Base-by-base conservation (phyloP, 2,888 invertebrate genomes). In the Cantharis nigra region DNA sequence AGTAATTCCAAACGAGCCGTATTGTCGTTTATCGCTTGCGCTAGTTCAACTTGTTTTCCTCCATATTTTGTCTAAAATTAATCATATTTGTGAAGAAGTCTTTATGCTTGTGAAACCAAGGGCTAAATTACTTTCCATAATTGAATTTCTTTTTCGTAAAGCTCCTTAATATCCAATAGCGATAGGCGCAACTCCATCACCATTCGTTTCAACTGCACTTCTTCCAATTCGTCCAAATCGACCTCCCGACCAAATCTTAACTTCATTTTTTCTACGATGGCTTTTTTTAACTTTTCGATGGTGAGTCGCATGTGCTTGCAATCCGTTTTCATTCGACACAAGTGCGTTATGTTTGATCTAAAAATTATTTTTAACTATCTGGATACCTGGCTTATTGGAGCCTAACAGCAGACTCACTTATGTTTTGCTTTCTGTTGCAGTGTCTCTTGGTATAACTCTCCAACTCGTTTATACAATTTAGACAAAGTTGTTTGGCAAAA, bases 281-380 rank as follows among this genome's bases (percentile, higher is more conserved):
- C 89, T 1, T 90, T 90, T 74, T 93, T 91, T 4, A 95, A 84
- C 9, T 89, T 88, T 3, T 89, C 88, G 0, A 93, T 92, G 74
- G 91, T 89, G 0, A 87, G 87, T 9, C 91, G 89, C 94, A 95
- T 95, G 70, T 91, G 91, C 69, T 91, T 90, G 13, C 93, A 89
- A 85, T 95, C 95, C 0, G 92, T 89, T 85, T 92, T 92, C 92
- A 95, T 93, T 79, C 94, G 91, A 72, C 91, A 91, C 75, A 94
- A 85, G 85, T 95, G 94, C 0, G 90, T 90, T 78, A 92, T 91
- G 84, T 94, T 93, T 64, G 92, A 90, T 84, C 94, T 94, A 81
- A 11, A 83, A 83, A 69, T 18, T 74, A 80, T 20, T 2, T 20
- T 20, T 20, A 20, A 20, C 20, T 18, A 18, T 18, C 3, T 18